Conservation (phyloP, 2,113 vertebrate species). For the Oreotrochilus melanogaster region DNA sequence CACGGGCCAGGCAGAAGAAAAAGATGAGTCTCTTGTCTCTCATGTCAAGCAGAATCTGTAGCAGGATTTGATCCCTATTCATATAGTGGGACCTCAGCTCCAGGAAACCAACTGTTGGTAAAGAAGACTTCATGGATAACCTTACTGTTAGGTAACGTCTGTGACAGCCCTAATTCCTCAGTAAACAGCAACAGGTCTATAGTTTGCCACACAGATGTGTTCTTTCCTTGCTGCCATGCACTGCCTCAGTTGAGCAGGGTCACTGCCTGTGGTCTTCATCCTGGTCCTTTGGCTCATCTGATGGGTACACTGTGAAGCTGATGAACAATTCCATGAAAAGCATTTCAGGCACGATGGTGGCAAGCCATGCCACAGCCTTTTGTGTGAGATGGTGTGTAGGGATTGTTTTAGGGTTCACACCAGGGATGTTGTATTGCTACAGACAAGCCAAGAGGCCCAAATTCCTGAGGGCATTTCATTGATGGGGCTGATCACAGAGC, state of each 20-base stretch:
- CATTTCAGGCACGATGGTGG: neutral
- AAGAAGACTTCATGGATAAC: neutral
- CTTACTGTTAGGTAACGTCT: neutral
- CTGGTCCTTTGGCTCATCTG: neutral
- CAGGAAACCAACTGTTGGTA: neutral
- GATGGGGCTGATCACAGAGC: neutral
- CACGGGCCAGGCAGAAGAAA: neutral
- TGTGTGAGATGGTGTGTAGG: neutral
- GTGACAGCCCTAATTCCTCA: neutral
- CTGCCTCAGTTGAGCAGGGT: neutral
- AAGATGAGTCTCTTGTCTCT: neutral
- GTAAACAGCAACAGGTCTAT: neutral
- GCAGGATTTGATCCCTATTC: neutral
- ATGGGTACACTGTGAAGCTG: neutral
- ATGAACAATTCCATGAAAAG: neutral
- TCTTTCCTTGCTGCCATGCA: neutral
- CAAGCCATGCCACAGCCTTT: neutral
- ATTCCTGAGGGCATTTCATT: neutral
- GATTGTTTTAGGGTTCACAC: neutral
- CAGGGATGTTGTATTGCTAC: neutral
- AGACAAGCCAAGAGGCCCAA: neutral
- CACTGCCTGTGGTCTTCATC: neutral
- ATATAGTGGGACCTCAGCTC: neutral
- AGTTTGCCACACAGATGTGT: neutral
- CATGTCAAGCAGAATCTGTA: neutral